Conservation (phyloP, 2,888 invertebrate genomes). For the Cremastobaeus sp. region DNA sequence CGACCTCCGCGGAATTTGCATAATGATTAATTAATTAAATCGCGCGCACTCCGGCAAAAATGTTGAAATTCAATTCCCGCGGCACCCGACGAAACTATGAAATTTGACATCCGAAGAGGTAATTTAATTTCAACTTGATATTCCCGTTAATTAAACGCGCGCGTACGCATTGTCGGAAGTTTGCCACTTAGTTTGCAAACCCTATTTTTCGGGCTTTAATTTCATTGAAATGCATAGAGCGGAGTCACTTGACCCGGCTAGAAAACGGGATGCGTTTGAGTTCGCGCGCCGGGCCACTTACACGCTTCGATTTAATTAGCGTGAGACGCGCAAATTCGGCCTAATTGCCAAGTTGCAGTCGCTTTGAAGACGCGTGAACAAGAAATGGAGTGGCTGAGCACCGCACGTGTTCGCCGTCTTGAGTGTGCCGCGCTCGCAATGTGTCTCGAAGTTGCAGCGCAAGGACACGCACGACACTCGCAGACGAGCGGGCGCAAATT, state of each 20-base stretch:
- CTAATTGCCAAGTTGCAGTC: conserved; percentile 60
- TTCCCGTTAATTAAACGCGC: too few species aligned
- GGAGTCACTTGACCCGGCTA: conserved; percentile 28
- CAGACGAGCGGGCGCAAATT: conserved; percentile 29
- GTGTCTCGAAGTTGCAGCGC: conserved; percentile 19
- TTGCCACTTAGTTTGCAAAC: too few species aligned
- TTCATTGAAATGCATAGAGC: conserved; percentile 25
- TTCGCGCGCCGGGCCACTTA: conserved; percentile 49
- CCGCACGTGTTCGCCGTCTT: conserved; percentile 33
- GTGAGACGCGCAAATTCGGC: conserved; percentile 57
- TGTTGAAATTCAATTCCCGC: too few species aligned
- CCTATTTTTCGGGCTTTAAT: conserved; percentile 6
- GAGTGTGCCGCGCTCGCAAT: conserved; percentile 20
- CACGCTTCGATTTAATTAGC: conserved; percentile 61
- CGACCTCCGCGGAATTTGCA: too few species aligned
- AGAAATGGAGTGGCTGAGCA: conserved; percentile 43
- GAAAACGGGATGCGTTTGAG: conserved; percentile 39
- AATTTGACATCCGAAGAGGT: too few species aligned
- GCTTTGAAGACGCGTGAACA: conserved; percentile 54
- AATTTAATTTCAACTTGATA: too few species aligned
- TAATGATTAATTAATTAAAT: too few species aligned
- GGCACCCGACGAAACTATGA: too few species aligned
- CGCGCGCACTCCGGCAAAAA: not conserved
- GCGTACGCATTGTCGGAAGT: too few species aligned
- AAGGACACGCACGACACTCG: conserved; percentile 28